Conservation (phyloP, 2,113 vertebrate species). For the Hydropotes inermis region DNA sequence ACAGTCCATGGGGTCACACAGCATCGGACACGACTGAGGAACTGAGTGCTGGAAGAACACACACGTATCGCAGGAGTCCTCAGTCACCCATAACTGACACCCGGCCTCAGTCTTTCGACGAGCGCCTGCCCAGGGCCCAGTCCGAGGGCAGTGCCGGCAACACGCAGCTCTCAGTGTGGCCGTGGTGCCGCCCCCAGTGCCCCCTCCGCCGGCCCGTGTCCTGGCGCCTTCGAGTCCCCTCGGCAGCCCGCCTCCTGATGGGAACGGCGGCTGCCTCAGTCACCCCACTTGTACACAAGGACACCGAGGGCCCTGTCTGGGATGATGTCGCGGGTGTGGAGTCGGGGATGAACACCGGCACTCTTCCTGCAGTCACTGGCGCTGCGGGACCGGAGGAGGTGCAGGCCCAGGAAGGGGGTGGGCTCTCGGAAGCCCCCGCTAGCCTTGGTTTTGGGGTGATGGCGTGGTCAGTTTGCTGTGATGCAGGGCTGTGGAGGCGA, state of each 20-base stretch:
- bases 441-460: not conserved
- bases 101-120: not conserved
- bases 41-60: not conserved
- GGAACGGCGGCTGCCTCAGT: fast-evolving
- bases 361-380: not conserved
- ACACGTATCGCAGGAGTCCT: not conserved
- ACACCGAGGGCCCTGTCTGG: not conserved
- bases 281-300: fast-evolving
- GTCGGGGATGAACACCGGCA: not conserved
- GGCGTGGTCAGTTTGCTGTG: not conserved
- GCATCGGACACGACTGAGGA: not conserved
- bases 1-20: not conserved
- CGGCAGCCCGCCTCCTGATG: not conserved
- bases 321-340: not conserved
- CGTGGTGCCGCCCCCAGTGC: not conserved
- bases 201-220: fast-evolving
- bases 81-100: not conserved
- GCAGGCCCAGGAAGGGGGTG: not conserved
- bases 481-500: not conserved
- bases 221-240: fast-evolving
- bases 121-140: not conserved
- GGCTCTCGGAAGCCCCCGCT: not conserved
- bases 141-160: too few species aligned
- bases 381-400: not conserved
- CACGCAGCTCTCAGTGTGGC: too few species aligned